Evolutionary conservation across 1,140 invertebrate species (phyloP).

Genomic region (Caerostris extrusa): DNA sequence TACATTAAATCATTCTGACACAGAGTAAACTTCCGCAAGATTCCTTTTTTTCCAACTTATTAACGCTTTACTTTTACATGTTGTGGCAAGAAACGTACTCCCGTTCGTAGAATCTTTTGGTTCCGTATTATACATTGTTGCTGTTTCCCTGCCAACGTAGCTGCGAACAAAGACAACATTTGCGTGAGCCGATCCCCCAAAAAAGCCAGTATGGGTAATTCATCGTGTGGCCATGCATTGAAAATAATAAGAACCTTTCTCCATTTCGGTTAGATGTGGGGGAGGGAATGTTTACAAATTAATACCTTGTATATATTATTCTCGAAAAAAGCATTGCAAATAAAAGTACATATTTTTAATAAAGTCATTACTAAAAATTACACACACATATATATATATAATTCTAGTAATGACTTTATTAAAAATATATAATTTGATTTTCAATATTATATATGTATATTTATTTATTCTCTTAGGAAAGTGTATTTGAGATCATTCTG

Average conservation of each 20-base stretch:
- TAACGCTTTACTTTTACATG: background rate
- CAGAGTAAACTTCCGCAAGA: background rate
- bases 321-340: too few species aligned
- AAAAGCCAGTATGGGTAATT: slow-evolving; percentile 25
- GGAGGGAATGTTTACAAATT: slow-evolving; percentile 58
- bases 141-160: slow-evolving; percentile 70
- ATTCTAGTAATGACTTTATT: too few species aligned
- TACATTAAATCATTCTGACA: background rate
- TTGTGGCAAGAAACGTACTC: slow-evolving; percentile 6
- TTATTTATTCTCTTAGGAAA: too few species aligned
- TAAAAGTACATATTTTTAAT: too few species aligned
- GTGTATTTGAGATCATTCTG: too few species aligned
- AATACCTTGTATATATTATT: background rate
- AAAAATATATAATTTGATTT: too few species aligned
- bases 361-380: too few species aligned
- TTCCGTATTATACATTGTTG: slow-evolving; percentile 36
- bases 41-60: background rate
- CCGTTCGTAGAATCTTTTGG: background rate
- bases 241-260: background rate
- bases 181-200: slow-evolving; percentile 34
- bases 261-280: background rate
- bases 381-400: too few species aligned
- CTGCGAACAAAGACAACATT: slow-evolving; percentile 60
- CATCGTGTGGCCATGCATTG: slow-evolving; percentile 48
- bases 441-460: too few species aligned